Percentiles rank a stretch among this genome's conserved stretches.
These are phyloP conservation scores for Acronicta leporina DNA, from an alignment of 2,888 invertebrate genomes.

Conservation along the genomic window DNA sequence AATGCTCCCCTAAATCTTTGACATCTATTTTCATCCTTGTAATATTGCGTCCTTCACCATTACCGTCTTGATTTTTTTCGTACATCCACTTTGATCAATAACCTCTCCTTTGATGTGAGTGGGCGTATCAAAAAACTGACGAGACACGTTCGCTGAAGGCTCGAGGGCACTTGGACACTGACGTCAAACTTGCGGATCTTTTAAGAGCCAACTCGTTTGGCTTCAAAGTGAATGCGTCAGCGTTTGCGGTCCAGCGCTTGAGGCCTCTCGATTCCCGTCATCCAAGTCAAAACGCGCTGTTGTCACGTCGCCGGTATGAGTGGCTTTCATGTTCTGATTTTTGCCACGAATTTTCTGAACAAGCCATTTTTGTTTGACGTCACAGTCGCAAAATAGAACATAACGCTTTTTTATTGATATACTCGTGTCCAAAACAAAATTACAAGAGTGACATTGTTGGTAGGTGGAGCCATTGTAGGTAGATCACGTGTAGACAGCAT, in stretches of 20 bases:
- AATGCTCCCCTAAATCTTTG: conserved; percentile 13
- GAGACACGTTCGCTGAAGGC: conserved; percentile 70
- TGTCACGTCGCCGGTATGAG: conserved; percentile 52
- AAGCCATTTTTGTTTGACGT: conserved; percentile 38
- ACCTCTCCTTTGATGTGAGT: conserved; percentile 61
- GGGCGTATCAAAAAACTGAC: conserved; percentile 69
- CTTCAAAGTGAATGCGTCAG: conserved; percentile 78
- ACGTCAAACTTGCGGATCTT: conserved; percentile 75
- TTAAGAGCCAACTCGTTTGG: conserved; percentile 71
- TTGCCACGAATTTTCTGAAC: conserved; percentile 59
- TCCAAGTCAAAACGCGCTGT: conserved; percentile 65
- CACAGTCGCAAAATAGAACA: background rate
- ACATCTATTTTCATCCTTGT: conserved; percentile 24
- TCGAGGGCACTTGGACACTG: conserved; percentile 68
- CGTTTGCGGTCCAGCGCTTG: conserved; percentile 68
- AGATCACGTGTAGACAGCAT: too few relatives aligned
- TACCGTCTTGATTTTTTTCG: conserved; percentile 39
- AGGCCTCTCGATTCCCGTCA: conserved; percentile 71
- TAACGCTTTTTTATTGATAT: conserved; percentile 1
- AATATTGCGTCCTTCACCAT: conserved; percentile 27
- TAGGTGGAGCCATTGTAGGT: too few relatives aligned
- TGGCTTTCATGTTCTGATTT: conserved; percentile 60
- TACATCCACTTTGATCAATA: conserved; percentile 75
- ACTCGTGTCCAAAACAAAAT: too few relatives aligned
- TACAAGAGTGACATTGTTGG: background rate